These are phyloP conservation scores for Microhierax caerulescens DNA, from an alignment of 2,797 vertebrate genomes.

Conservation along the genomic window DNA sequence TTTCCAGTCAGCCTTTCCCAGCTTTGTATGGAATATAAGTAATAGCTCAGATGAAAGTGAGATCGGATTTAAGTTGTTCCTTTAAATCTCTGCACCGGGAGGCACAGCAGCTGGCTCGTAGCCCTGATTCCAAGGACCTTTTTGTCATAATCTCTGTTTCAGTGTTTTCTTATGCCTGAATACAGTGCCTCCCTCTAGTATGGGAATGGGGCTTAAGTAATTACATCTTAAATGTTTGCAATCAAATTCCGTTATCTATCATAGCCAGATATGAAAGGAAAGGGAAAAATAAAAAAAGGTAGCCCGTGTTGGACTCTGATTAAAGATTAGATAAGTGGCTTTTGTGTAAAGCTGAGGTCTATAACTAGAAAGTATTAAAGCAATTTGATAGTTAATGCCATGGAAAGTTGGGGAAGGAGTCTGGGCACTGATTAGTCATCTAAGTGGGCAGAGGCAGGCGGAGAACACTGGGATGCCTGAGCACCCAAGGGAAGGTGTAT, in stretches of 20 bases:
- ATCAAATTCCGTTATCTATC: neutral
- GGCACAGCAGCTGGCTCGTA: neutral
- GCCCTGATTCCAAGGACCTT: constrained; percentile 46
- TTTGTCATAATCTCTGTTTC: constrained; percentile 40
- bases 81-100: neutral
- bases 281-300: neutral
- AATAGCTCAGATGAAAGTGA: constrained; percentile 22
- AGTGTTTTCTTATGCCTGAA: constrained; percentile 18
- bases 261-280: neutral
- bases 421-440: neutral
- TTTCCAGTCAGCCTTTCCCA: neutral
- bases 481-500: neutral
- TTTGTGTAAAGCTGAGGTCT: neutral
- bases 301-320: neutral
- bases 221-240: constrained; percentile 5
- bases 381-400: neutral
- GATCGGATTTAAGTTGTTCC: constrained; percentile 16
- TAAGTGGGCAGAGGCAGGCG: neutral
- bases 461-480: neutral
- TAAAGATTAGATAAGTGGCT: neutral
- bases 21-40: neutral
- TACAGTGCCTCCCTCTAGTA: constrained; percentile 12
- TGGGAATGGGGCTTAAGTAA: constrained; percentile 7
- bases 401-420: neutral
- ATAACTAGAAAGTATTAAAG: neutral